Conservation (phyloP, 2,888 invertebrate genomes). For the Temnothorax rugatulus region DNA sequence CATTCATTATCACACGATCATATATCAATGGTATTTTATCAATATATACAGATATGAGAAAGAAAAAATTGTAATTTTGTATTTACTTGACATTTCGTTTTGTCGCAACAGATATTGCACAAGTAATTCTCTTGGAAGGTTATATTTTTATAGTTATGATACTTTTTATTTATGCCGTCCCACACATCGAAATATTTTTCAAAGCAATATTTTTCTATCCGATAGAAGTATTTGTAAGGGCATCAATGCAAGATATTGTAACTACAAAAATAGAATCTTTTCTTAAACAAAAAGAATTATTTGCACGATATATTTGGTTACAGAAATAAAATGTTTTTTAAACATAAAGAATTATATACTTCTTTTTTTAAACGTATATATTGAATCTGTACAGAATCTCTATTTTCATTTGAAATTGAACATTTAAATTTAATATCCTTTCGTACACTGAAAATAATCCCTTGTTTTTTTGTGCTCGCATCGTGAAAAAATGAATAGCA, state of each 20-base stretch:
- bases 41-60: no score
- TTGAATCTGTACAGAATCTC: not conserved
- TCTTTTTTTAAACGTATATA: not conserved
- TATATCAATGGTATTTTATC: not conserved
- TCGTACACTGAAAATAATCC: not conserved
- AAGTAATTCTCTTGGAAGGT: not conserved
- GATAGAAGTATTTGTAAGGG: not conserved
- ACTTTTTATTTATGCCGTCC: not conserved
- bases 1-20: not conserved
- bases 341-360: not conserved
- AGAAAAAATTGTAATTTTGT: not conserved
- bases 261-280: not conserved
- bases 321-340: not conserved
- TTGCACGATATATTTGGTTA: not conserved
- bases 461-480: not conserved
- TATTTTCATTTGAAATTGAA: not conserved
- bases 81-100: not conserved
- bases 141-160: not conserved
- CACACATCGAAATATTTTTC: not conserved
- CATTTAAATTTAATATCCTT: conserved; percentile 11
- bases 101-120: not conserved
- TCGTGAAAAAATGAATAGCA: not conserved
- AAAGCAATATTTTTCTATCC: not conserved
- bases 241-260: not conserved
- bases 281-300: not conserved